Evolutionary conservation across 2,113 vertebrate species (phyloP).

Genomic region (Coryphaenoides rupestris): DNA sequence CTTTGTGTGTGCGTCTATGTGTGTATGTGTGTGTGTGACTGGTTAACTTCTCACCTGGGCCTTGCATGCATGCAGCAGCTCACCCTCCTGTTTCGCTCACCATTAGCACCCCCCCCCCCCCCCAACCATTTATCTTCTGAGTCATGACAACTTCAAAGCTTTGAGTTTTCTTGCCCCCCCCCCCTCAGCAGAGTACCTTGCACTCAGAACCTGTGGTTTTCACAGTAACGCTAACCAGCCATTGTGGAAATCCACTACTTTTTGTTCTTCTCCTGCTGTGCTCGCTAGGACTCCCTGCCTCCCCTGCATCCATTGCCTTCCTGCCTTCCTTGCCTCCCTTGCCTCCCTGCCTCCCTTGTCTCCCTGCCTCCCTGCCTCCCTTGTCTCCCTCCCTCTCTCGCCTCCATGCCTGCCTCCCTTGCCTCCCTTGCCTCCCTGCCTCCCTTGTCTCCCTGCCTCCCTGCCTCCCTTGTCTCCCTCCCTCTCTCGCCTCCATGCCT

Average conservation of each 20-base stretch:
- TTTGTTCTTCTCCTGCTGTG: not conserved
- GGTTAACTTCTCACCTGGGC: not conserved
- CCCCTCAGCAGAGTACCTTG: not conserved
- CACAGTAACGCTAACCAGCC: conserved; percentile 8
- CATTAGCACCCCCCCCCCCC: not conserved
- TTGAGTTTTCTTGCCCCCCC: not conserved
- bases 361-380: too few species aligned
- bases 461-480: too few species aligned
- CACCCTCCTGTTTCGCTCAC: not conserved
- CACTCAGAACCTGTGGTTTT: not conserved
- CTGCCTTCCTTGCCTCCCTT: too few species aligned
- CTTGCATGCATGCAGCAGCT: not conserved
- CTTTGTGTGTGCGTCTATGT: too few species aligned
- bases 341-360: too few species aligned
- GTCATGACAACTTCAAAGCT: conserved; percentile 28
- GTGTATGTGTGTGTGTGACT: too few species aligned
- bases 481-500: too few species aligned
- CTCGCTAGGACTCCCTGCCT: conserved; percentile 10
- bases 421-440: too few species aligned
- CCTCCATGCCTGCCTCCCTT: too few species aligned
- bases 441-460: too few species aligned
- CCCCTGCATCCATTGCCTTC: too few species aligned
- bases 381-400: too few species aligned
- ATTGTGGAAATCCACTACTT: conserved; percentile 7
- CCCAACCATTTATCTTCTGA: conserved; percentile 18